Percentiles rank a stretch among this genome's conserved stretches.
These are phyloP conservation scores for Euplagia quadripunctaria DNA, from an alignment of 2,888 invertebrate species.

Conservation along the genomic window DNA sequence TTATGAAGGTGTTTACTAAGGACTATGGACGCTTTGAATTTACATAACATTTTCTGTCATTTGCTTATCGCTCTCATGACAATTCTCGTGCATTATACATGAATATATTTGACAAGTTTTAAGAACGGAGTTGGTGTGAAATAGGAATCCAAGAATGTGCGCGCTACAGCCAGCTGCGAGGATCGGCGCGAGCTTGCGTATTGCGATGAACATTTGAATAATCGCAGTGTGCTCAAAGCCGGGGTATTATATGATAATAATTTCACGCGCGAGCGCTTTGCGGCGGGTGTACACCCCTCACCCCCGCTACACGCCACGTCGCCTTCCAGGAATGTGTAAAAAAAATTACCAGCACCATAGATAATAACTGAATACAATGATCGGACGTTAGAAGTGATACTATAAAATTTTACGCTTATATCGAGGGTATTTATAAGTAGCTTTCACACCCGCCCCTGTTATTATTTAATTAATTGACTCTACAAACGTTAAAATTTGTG, in stretches of 20 bases:
- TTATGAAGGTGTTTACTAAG: conserved; percentile 78
- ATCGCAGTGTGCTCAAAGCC: conserved; percentile 78
- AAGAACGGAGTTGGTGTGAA: conserved; percentile 71
- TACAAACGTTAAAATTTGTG: conserved; percentile 75
- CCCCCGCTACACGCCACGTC: conserved; percentile 60
- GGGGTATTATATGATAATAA: conserved; percentile 86
- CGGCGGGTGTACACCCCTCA: conserved; percentile 64
- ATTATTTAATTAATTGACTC: conserved; percentile 78
- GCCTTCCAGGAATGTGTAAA: conserved; percentile 80
- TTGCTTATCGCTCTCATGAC: conserved; percentile 85
- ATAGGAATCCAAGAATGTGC: conserved; percentile 72
- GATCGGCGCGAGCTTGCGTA: conserved; percentile 53
- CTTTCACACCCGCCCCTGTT: conserved; percentile 54
- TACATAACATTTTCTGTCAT: conserved; percentile 86
- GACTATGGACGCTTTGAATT: conserved; percentile 82
- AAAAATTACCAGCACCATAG: conserved; percentile 67
- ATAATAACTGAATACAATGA: conserved; percentile 54
- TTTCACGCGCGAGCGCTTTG: conserved; percentile 82
- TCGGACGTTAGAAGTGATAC: conserved; percentile 46
- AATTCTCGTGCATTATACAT: conserved; percentile 81
- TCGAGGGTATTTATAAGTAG: conserved; percentile 61
- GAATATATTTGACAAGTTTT: conserved; percentile 85
- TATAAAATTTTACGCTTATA: conserved; percentile 64
- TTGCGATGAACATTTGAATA: conserved; percentile 83
- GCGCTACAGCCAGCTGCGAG: conserved; percentile 56